Base-by-base conservation (phyloP, 2,888 invertebrate genomes). In the Kryphioiulus occultus region DNA sequence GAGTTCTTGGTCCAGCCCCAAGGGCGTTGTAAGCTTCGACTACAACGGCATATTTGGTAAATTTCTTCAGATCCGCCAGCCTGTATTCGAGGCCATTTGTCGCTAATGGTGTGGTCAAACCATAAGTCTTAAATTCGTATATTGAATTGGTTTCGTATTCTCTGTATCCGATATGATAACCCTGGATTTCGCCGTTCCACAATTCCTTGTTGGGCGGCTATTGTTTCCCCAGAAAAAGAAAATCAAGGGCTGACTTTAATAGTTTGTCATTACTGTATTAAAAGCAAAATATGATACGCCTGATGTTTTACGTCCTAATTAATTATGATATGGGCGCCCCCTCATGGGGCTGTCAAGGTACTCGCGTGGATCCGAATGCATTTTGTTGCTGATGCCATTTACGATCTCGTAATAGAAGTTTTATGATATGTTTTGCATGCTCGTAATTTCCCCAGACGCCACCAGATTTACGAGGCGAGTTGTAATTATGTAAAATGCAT, bases 141-240 rank as follows among this genome's bases (percentile, higher is more conserved):
- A 84, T 68, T 19, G 35, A 35, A 17, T 84, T 44, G 9, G 32
- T 35, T 44, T 88, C 88, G 26, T 85, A 82, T 88, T 88, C 85
- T 89, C 90, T 32, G 90, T 92, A 92, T 2, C 92, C 92, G 30
- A 93, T 91, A 89, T 92, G 92, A 89, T 92, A 93, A 3, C 92
- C 92, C 32, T 91, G 90, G n/a, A 92, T 91, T 22, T 91, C 89
- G 3, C 92, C 92, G 89, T 92, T 92, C 88, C 90, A 90, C 86
- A 91, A 88, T 19, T 91, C 91, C 4, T 89, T 87, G 1, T 89
- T 89, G 17, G 92, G 92, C 3, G 92, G 91, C 92, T 92, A 88
- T 9, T 17, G 30, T 83, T 35, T 15, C 12, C 35, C 2, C 35
- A 35, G 35, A 35, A 35, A 84, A 35, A 84, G 19, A 53, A 86